Evolutionary conservation across 2,797 vertebrate species (phyloP), one percentile per base, ranked within the genome.

Genomic region (Protonibea diacanthus): DNA sequence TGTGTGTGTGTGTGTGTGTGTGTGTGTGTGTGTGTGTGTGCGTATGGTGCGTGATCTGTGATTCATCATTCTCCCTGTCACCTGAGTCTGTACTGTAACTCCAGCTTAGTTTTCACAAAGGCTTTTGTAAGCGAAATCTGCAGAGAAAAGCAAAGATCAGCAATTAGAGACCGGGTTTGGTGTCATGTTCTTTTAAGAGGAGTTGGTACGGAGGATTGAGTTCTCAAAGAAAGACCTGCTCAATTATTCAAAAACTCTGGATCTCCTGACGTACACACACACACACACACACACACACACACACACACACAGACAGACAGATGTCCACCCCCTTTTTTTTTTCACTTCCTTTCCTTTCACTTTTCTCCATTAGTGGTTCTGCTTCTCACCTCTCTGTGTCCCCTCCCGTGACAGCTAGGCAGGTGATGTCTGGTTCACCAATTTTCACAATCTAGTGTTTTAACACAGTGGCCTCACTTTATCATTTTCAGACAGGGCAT

Each of bases 101-200:
- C 18, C 65, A 68, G 78, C 72, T 65, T 65, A 15, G 67, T 67
- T 64, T 70, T 71, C 75, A 66, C 76, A 68, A 74, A 87, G 65
- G 53, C 57, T 78, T 86, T 75, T 74, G 84, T 88, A 71, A 75
- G 78, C 87, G 78, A 74, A 71, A 76, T 85, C 64, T 76, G 76
- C 67, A 48, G 44, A 73, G 67, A 85, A 91, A 90, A 86, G 76
- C 86, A 84, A 83, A 84, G 83, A 77, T 87, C 84, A 77, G 91
- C 89, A 79, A 82, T 90, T 87, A 83, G 63, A 74, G 58, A 63
- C 58, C 20, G 10, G 18, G 47, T 71, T 49, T 55, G 85, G 80
- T 85, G 81, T 87, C 29, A 2, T 81, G 75, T 89, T 90, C 69
- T 80, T 9, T 78, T 33, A 72, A 83, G 74, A 78, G 60, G 53